These are phyloP conservation scores for Premnoplex brunnescens DNA, from an alignment of 2,797 vertebrate species.

Conservation along the genomic window DNA sequence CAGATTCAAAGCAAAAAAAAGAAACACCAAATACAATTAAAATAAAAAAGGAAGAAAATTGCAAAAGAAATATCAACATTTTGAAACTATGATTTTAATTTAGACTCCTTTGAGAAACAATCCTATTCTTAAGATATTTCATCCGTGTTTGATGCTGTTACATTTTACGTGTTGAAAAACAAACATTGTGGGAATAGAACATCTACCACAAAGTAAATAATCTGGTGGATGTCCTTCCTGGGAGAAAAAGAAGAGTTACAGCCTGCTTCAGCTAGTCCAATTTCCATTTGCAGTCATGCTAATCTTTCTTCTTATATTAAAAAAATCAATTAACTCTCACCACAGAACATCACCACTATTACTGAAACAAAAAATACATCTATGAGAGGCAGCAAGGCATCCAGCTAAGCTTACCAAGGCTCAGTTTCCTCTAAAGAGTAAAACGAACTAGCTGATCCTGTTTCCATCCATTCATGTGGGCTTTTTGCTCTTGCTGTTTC, in stretches of 20 bases:
- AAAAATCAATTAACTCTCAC: neutral
- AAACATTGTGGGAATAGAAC: neutral
- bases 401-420: neutral
- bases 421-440: neutral
- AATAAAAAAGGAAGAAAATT: neutral
- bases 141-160: neutral
- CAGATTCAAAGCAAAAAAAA: neutral
- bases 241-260: neutral
- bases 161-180: neutral
- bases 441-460: neutral
- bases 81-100: neutral
- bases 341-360: neutral
- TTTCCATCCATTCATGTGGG: neutral
- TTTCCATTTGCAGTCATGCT: neutral
- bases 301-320: neutral
- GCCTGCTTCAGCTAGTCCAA: neutral
- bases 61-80: neutral
- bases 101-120: neutral
- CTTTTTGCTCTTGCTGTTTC: neutral
- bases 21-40: neutral
- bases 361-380: neutral
- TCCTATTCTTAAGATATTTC: neutral
- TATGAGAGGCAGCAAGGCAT: neutral
- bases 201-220: neutral
- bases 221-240: neutral